Evolutionary conservation across 2,797 vertebrate species (phyloP).

Genomic region (Epinephelus malabaricus): DNA sequence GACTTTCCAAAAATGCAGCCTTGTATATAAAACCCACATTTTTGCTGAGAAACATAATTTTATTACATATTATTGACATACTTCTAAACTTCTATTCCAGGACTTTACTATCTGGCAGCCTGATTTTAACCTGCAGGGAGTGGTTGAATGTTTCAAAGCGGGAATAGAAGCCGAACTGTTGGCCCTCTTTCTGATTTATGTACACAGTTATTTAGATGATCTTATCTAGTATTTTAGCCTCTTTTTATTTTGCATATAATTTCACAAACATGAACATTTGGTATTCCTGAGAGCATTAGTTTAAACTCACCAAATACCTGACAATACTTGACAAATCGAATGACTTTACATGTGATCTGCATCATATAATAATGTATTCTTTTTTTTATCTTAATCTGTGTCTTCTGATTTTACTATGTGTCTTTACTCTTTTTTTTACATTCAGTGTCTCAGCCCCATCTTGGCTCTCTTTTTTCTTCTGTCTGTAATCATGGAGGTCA

Average conservation of each 20-base stretch:
- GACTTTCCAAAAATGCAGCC: conserved; percentile 24
- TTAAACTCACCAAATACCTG: conserved; percentile 81
- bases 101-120: conserved; percentile 1
- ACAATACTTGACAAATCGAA: conserved; percentile 78
- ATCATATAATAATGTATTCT: conserved; percentile 53
- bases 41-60: conserved; percentile 5
- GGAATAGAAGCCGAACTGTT: not conserved
- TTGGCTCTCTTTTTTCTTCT: conserved; percentile 35
- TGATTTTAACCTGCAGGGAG: conserved; percentile 4
- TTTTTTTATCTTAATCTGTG: conserved; percentile 23
- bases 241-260: conserved; percentile 12
- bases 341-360: conserved; percentile 56
- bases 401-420: conserved; percentile 12
- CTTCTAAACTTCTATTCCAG: conserved; percentile 23
- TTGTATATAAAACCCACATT: conserved; percentile 12
- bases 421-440: conserved; percentile 18
- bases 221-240: not conserved
- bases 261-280: conserved; percentile 24
- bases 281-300: conserved; percentile 39
- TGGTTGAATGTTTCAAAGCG: not conserved
- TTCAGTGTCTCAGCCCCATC: conserved; percentile 23
- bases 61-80: conserved; percentile 11
- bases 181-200: not conserved
- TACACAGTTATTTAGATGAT: conserved; percentile 8
- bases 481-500: conserved; percentile 55